Evolutionary conservation across 2,888 invertebrate genomes (phyloP), one percentile per base, ranked within the genome.

Genomic region (Leptopterna dolabrata): DNA sequence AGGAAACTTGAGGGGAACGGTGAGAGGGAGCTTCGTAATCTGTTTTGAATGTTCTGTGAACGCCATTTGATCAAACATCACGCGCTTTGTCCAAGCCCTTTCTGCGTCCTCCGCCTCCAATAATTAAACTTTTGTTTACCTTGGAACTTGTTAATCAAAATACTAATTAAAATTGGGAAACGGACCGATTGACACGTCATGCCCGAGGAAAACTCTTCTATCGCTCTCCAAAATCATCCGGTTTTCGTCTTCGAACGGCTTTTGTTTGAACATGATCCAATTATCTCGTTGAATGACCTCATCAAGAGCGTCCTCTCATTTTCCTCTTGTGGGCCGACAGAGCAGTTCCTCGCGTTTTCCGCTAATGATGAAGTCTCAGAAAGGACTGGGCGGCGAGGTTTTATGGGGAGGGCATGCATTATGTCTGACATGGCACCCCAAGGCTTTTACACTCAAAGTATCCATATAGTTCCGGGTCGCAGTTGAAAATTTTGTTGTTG

Each of bases 211-310:
- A 43, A 76, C 41, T 43, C 78, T 45, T 45, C 78, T 43, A 19
- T 47, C 55, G 51, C 27, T 81, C 51, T 81, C 51, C 55, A 45
- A 45, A 29, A 55, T 51, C 55, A 51, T 19, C 19, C 76, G 78
- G 24, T 27, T 78, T 43, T 47, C 76, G 41, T 1, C 45, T 43
- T 24, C 43, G n/a, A 70, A 63, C 70, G 2, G 19, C 71, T 41
- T 55, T 83, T 83, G 83, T 83, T 83, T 70, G 83, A 36, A 83
- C 63, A 70, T 83, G 71, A 83, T 83, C 83, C 83, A 83, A 83
- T 83, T 83, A 83, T 83, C 55, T n/a, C 70, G 41, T 43, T 81
- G 83, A 83, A 83, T 83, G 71, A 29, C 71, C 83, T 83, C 83
- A 83, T 83, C 83, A 83, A 70, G 83, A 27, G 24, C 55, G 30